These are phyloP conservation scores for Corydoras sp. DNA, from an alignment of 2,113 vertebrate genomes.

Conservation along the genomic window DNA sequence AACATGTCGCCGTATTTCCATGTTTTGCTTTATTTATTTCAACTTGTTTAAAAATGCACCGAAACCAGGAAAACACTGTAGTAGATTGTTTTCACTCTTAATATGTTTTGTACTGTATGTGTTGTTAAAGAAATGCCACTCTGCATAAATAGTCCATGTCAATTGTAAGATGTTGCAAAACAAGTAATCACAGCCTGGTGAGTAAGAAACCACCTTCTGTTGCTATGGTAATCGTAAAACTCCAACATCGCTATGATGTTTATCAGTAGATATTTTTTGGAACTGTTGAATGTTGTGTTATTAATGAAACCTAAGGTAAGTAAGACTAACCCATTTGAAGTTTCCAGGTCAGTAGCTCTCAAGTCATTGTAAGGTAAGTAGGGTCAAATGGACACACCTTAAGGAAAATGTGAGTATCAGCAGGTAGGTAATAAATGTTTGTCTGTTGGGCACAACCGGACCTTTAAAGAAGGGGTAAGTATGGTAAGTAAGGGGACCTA, in stretches of 20 bases:
- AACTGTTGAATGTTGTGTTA: conserved; percentile 69
- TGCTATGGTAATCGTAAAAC: conserved; percentile 66
- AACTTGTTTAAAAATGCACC: conserved; percentile 12
- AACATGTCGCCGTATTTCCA: conserved; percentile 33
- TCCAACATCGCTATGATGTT: conserved; percentile 50
- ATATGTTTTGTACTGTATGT: conserved; percentile 39
- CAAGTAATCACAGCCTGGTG: conserved; percentile 76
- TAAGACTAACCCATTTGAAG: conserved; percentile 60
- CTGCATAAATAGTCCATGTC: conserved; percentile 76
- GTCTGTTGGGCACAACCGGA: conserved; percentile 51
- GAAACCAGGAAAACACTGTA: conserved; percentile 23
- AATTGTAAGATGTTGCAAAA: conserved; percentile 77
- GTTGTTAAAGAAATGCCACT: conserved; percentile 54
- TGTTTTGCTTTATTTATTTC: conserved; percentile 30
- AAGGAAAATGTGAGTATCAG: conserved; percentile 61
- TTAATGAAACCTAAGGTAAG: conserved; percentile 67
- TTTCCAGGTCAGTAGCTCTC: conserved; percentile 56
- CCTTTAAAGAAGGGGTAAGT: conserved; percentile 55
- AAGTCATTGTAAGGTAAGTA: conserved; percentile 58
- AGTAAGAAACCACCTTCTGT: conserved; percentile 77
- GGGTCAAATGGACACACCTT: conserved; percentile 47
- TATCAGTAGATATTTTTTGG: conserved; percentile 61
- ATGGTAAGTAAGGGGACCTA: conserved; percentile 61
- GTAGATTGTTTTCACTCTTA: conserved; percentile 15
- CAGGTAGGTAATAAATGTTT: conserved; percentile 67